These are phyloP conservation scores for Clanis bilineata DNA, from an alignment of 2,888 invertebrate species.

Conservation along the genomic window DNA sequence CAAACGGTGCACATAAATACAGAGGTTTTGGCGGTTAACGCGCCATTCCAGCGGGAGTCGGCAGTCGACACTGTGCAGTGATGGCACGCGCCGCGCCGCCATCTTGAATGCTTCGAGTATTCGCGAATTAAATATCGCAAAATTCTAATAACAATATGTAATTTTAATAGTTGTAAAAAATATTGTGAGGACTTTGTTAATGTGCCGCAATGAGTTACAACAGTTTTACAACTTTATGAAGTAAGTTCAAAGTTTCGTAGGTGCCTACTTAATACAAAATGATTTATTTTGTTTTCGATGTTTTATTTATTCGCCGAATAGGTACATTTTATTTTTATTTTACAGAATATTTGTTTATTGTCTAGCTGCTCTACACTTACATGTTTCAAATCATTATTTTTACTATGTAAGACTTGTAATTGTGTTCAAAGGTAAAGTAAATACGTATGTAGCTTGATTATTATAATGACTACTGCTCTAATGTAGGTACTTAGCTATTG, in stretches of 20 bases:
- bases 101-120: slow-evolving; percentile 31
- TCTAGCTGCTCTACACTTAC: too few relatives aligned
- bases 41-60: slow-evolving; percentile 55
- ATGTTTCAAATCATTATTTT: too few relatives aligned
- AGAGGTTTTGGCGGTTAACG: slow-evolving; percentile 44
- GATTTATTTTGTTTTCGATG: too few relatives aligned
- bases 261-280: too few relatives aligned
- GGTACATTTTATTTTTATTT: too few relatives aligned
- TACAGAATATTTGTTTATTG: too few relatives aligned
- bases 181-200: background rate
- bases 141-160: background rate
- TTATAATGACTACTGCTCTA: too few relatives aligned
- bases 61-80: slow-evolving; percentile 27
- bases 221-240: slow-evolving; percentile 38
- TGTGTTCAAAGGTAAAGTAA: too few relatives aligned
- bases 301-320: too few relatives aligned
- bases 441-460: too few relatives aligned
- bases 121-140: slow-evolving; percentile 23
- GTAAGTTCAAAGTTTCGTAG: slow-evolving; percentile 27
- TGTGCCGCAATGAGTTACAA: slow-evolving; percentile 29
- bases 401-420: too few relatives aligned
- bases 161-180: background rate
- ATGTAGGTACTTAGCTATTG: too few relatives aligned
- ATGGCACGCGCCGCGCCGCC: slow-evolving; percentile 36
- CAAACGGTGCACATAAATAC: slow-evolving; percentile 50